These are phyloP conservation scores for Pelobates fuscus DNA, from an alignment of 2,113 vertebrate genomes.

Conservation along the genomic window DNA sequence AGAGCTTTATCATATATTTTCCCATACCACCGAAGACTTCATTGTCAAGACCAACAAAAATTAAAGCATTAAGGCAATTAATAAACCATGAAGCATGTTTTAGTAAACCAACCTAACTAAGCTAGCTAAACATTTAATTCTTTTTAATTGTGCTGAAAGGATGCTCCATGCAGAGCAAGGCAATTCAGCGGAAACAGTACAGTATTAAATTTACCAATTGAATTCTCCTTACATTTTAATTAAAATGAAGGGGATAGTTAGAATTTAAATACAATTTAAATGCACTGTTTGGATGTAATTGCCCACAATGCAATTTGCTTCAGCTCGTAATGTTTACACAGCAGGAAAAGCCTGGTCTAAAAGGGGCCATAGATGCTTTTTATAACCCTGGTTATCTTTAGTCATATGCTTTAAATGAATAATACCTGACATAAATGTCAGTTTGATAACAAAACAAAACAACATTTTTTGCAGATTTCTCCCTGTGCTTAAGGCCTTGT, in stretches of 20 bases:
- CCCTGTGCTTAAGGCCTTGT: too few species aligned
- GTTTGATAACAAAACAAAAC: too few species aligned
- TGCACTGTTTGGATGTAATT: neutral
- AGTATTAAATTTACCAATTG: conserved; percentile 30
- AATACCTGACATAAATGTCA: too few species aligned
- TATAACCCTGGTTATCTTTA: too few species aligned
- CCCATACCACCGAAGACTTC: too few species aligned
- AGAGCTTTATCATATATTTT: too few species aligned
- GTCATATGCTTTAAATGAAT: too few species aligned
- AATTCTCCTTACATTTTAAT: conserved; percentile 38
- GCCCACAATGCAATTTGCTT: neutral
- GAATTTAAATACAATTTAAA: neutral
- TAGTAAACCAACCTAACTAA: conserved; percentile 21
- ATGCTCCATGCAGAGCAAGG: conserved; percentile 23
- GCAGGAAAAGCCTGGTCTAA: too few species aligned
- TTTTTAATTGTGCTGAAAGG: conserved; percentile 37
- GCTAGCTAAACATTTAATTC: conserved; percentile 24
- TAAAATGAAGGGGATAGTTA: conserved; percentile 31
- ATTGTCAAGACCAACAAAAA: neutral
- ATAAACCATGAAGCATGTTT: neutral
- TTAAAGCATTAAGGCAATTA: conserved; percentile 15
- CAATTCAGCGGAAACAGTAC: neutral
- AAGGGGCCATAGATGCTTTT: too few species aligned
- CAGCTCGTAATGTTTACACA: too few species aligned
- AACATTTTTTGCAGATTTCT: too few species aligned